A percentile compares a stretch with the other conserved stretches of the same genome.
Conservation (phyloP, 2,888 invertebrate genomes). For the Aelia acuminata region DNA sequence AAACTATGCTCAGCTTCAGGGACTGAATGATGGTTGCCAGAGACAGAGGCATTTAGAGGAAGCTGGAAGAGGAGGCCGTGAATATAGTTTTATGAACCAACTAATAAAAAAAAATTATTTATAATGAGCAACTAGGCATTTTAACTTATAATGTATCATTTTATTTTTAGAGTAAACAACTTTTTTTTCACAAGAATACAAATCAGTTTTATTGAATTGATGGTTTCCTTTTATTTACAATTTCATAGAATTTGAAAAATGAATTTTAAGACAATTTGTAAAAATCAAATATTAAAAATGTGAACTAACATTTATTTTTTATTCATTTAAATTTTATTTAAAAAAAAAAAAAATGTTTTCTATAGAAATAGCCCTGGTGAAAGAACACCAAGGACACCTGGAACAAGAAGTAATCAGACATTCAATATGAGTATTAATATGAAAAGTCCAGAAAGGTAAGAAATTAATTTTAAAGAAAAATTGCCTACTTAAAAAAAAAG, state of each 20-base stretch:
- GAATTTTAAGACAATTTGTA: neutral
- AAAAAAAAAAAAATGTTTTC: neutral
- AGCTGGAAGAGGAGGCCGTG: too few relatives aligned
- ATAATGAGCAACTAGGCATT: too few relatives aligned
- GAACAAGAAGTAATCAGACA: constrained; percentile 40
- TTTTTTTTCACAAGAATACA: neutral
- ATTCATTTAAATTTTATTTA: neutral
- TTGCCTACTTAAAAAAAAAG: neutral
- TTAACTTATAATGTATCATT: too few relatives aligned
- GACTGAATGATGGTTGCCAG: too few relatives aligned
- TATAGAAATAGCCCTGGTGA: constrained; percentile 2
- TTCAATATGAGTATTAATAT: constrained; percentile 43
- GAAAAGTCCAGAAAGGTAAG: neutral
- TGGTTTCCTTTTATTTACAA: neutral
- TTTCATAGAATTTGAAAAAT: neutral
- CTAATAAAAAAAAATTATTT: too few relatives aligned
- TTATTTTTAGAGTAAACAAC: too few relatives aligned
- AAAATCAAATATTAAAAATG: neutral
- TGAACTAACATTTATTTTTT: neutral
- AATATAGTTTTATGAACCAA: too few relatives aligned
- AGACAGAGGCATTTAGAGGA: too few relatives aligned
- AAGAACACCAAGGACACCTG: constrained; percentile 16
- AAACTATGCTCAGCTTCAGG: too few relatives aligned
- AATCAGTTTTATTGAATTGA: neutral
- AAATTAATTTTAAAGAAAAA: neutral